These are phyloP conservation scores for Bombyx mori DNA, from an alignment of 1,140 invertebrate genomes.

Conservation along the genomic window ASM3026992v2 NC_085128.1:9679001-9679500, in stretches of 20 bases:
- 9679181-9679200: conserved; percentile 38
- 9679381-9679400: conserved; percentile 53
- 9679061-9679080: background rate
- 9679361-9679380: conserved; percentile 56
- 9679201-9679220: conserved; percentile 44
- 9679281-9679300: conserved; percentile 22
- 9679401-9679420: conserved; percentile 56
- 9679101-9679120: conserved; percentile 25
- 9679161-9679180: conserved; percentile 32
- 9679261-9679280: conserved; percentile 21
- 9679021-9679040: no score
- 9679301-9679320: conserved; percentile 25
- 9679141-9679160: conserved; percentile 32
- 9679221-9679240: conserved; percentile 46
- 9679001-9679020: background rate
- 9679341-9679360: conserved; percentile 47
- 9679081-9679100: conserved; percentile 32
- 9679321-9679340: conserved; percentile 35
- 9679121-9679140: conserved; percentile 25
- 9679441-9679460: conserved; percentile 43
- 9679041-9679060: no score
- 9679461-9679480: no score
- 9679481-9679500: no score
- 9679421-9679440: conserved; percentile 48
- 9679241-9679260: conserved; percentile 29